Conservation (phyloP, 2,888 invertebrate genomes). For the Scotopteryx bipunctaria region DNA sequence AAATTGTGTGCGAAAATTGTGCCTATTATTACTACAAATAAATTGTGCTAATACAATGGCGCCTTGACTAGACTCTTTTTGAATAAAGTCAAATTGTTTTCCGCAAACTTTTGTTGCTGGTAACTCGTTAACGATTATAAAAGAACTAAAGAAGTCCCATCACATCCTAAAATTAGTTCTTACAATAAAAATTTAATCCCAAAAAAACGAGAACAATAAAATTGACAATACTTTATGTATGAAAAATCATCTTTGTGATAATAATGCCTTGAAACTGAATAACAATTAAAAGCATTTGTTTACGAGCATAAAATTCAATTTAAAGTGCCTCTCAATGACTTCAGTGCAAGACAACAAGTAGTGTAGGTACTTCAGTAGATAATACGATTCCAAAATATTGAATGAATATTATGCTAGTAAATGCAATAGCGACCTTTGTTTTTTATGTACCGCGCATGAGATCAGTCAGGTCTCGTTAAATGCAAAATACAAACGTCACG, state of each 20-base stretch:
- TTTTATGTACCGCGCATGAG: not conserved
- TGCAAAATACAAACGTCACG: no score
- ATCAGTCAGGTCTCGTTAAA: not conserved
- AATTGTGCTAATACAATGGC: conserved; percentile 48
- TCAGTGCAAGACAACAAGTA: not conserved
- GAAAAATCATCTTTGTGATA: no score
- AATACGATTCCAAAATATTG: not conserved
- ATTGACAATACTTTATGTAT: no score
- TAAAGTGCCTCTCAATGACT: not conserved
- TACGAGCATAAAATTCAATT: not conserved
- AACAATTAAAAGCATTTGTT: not conserved
- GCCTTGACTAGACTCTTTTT: conserved; percentile 57
- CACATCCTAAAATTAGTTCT: not conserved
- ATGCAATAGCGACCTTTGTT: not conserved
- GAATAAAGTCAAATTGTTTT: conserved; percentile 22
- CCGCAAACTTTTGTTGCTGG: not conserved
- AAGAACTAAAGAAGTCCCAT: conserved; percentile 10
- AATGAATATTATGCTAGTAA: not conserved
- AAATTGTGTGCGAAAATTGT: conserved; percentile 13
- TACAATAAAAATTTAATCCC: not conserved
- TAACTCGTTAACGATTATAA: not conserved
- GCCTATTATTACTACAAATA: conserved; percentile 28
- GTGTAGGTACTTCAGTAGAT: not conserved
- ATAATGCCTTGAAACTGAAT: no score
- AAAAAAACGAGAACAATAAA: no score